Percentiles rank a stretch among this genome's conserved stretches.
These are phyloP conservation scores for Hetaerina americana DNA, from an alignment of 1,140 invertebrate species.

Conservation along the genomic window DNA sequence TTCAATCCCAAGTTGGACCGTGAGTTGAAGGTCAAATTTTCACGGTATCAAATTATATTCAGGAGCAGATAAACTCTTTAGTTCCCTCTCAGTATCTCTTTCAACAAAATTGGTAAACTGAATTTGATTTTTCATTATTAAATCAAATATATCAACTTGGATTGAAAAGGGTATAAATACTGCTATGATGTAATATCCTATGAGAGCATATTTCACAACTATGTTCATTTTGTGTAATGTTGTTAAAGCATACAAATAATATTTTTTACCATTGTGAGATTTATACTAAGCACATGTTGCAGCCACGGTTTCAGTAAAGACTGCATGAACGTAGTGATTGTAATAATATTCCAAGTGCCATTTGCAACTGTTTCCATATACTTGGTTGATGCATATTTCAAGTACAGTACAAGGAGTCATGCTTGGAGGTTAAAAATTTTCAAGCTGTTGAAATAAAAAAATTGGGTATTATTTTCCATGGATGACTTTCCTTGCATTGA, in stretches of 20 bases:
- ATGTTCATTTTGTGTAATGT: not conserved
- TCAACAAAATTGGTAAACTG: not conserved
- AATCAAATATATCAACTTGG: not conserved
- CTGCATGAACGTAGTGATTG: not conserved
- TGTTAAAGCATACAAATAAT: not conserved
- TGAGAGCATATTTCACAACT: not conserved
- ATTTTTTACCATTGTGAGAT: not conserved
- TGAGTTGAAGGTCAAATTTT: too few relatives aligned
- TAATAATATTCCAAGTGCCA: not conserved
- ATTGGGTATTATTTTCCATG: too few relatives aligned
- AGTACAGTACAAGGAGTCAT: too few relatives aligned
- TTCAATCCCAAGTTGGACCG: too few relatives aligned
- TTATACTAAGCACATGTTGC: not conserved
- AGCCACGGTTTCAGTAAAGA: not conserved
- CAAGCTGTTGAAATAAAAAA: too few relatives aligned
- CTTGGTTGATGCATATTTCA: too few relatives aligned
- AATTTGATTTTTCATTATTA: not conserved
- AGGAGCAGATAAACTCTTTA: not conserved
- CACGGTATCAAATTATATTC: not conserved
- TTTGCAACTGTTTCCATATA: not conserved
- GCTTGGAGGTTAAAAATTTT: too few relatives aligned
- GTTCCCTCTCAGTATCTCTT: not conserved
- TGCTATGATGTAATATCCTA: not conserved
- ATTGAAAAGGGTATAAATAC: not conserved
- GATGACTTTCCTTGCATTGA: too few relatives aligned